Base-by-base conservation (phyloP, 2,888 invertebrate genomes). In the Ceratothoa steindachneri region DNA sequence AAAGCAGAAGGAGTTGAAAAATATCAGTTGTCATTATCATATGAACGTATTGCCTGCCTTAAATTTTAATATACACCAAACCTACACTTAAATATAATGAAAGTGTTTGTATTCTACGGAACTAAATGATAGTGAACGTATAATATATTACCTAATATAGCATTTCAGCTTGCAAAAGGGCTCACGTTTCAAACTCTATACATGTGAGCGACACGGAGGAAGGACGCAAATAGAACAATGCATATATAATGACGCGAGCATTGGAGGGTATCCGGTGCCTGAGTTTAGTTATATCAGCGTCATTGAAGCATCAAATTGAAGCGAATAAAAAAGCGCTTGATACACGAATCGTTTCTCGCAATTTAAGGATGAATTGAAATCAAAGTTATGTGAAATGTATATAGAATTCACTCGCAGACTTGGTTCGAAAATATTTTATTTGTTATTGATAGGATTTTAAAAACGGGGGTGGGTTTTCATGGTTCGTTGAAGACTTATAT, bases 241-340 rank as follows among this genome's bases (percentile, higher is more conserved):
- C 60, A 60, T 60, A 60, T 60, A 60, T 60, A 60, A 60, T 60
- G 60, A 60, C 60, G 24, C 19, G 60, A 60, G 60, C 60, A 60
- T 12, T 60, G 60, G 24, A 60, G 60, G 60, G 27, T 60, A 60
- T 60, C 60, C 60, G 19, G 24, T 60, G 60, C 60, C 60, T 60
- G 60, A 60, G 60, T 60, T 60, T 60, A 60, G 60, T 60, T 60
- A 24, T 60, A 60, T 60, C 27, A 60, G 27, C 60, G 60, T 60
- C 60, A 60, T 60, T 60, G 60, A 24, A 60, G 60, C 60, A 24
- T 60, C 60, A 60, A 60, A 60, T 60, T 60, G 60, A 60, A 60
- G 27, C 60, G 60, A 60, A 60, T 60, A 24, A 24, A 60, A 60
- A 60, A 22, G 60, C 60, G 60, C 27, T 60, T 60, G 60, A 60